Evolutionary conservation across 2,888 invertebrate genomes (phyloP).

Genomic region (Alloplasta piceator): DNA sequence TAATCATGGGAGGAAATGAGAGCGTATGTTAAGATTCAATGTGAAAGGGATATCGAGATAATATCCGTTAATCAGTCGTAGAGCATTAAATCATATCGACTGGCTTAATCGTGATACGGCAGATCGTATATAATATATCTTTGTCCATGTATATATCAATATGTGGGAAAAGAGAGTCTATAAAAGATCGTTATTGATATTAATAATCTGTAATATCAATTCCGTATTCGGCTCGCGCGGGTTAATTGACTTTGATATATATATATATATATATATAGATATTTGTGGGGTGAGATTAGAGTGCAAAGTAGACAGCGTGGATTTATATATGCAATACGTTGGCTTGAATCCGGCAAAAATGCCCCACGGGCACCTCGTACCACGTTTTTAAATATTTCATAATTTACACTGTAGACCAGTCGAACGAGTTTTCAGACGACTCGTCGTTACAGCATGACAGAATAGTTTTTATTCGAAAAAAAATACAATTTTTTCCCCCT

Average conservation of each 20-base stretch:
- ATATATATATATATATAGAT: not conserved
- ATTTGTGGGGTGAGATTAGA: constrained; percentile 16
- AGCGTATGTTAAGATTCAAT: constrained; percentile 1
- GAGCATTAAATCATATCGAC: constrained; percentile 37
- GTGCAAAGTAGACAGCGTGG: constrained; percentile 28
- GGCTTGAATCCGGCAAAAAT: constrained; percentile 15
- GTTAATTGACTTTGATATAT: constrained; percentile 26
- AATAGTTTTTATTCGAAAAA: constrained; percentile 11
- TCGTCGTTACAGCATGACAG: constrained; percentile 27
- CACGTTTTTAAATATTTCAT: constrained; percentile 37
- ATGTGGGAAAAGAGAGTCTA: constrained; percentile 6
- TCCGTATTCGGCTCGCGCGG: constrained; percentile 19
- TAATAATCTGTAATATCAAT: constrained; percentile 52
- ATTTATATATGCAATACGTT: constrained; percentile 33
- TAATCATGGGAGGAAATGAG: not conserved
- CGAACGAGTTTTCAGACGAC: constrained; percentile 56
- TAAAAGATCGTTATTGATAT: constrained; percentile 39
- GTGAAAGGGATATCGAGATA: constrained; percentile 35
- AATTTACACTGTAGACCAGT: constrained; percentile 55
- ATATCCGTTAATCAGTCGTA: constrained; percentile 21
- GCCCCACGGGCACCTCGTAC: not conserved
- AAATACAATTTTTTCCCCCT: not conserved
- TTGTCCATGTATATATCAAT: not conserved
- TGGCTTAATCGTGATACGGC: constrained; percentile 43
- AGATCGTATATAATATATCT: not conserved